Conservation (phyloP, 2,888 invertebrate species). For the Stenolophus ochropezus region DNA sequence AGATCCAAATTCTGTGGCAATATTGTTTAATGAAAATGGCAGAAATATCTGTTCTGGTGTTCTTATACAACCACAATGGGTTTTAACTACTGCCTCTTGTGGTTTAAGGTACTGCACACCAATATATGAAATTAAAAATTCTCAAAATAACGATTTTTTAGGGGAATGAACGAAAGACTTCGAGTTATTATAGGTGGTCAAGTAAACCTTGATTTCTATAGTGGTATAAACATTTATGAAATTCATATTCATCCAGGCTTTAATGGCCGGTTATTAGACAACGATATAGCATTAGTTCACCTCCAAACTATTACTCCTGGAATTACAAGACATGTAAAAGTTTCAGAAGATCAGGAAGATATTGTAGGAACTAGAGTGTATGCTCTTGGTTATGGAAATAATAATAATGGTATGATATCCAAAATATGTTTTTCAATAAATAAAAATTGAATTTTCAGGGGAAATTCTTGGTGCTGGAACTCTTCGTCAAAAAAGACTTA, state of each 20-base stretch:
- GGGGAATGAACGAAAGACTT: background rate
- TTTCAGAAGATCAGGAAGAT: background rate
- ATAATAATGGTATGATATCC: no score
- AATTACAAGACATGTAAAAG: background rate
- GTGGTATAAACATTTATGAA: background rate
- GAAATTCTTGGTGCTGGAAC: background rate
- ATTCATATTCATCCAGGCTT: constrained; percentile 7
- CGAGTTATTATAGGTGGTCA: background rate
- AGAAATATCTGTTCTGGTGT: constrained; percentile 12
- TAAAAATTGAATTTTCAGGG: background rate
- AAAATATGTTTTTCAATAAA: no score
- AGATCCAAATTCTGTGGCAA: background rate
- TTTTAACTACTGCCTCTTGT: constrained; percentile 31
- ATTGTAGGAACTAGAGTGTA: background rate
- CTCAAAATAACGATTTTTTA: background rate
- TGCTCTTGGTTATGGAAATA: constrained; percentile 30
- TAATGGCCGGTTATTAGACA: background rate
- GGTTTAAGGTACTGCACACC: background rate
- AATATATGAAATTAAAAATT: background rate
- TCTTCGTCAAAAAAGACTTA: background rate
- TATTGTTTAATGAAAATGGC: background rate
- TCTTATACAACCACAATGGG: constrained; percentile 18
- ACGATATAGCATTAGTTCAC: constrained; percentile 16
- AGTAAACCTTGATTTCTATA: background rate
- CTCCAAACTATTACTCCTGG: background rate